These are phyloP conservation scores for Zaprionus davidi DNA, from an alignment of 1,140 invertebrate species.

Conservation along the genomic window DNA sequence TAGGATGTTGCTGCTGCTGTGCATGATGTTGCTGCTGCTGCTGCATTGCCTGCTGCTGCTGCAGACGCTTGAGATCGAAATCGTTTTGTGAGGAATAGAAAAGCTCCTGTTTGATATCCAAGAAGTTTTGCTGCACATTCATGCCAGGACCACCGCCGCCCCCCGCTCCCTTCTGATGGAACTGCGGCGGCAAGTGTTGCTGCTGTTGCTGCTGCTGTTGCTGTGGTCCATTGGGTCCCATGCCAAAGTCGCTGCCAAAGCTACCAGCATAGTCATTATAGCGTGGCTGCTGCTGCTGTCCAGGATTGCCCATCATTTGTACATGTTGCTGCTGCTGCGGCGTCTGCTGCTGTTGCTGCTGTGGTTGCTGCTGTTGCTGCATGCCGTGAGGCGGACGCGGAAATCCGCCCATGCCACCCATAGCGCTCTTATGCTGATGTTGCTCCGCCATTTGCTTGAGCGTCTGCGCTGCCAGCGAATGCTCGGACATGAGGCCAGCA, in stretches of 20 bases:
- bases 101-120: conserved; percentile 83
- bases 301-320: conserved; percentile 57
- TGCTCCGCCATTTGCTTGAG: conserved; percentile 98
- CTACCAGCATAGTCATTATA: conserved; percentile 76
- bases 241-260: conserved; percentile 73
- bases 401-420: conserved; percentile 85
- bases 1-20: conserved; percentile 66
- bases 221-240: conserved; percentile 58
- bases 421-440: conserved; percentile 93
- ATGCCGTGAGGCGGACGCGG: conserved; percentile 75
- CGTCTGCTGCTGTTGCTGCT: conserved; percentile 56
- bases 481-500: conserved; percentile 86
- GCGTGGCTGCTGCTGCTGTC: conserved; percentile 54
- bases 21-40: conserved; percentile 69
- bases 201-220: conserved; percentile 71
- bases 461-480: conserved; percentile 95
- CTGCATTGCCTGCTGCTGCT: conserved; percentile 80
- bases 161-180: conserved; percentile 77
- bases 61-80: conserved; percentile 83
- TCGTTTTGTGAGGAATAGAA: conserved; percentile 83
- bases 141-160: conserved; percentile 47
- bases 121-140: conserved; percentile 75
- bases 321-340: conserved; percentile 62
- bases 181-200: conserved; percentile 79
- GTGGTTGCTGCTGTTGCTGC: conserved; percentile 67